These are phyloP conservation scores for Epinotia brunnichana DNA, from an alignment of 2,888 invertebrate species.

Conservation along the genomic window DNA sequence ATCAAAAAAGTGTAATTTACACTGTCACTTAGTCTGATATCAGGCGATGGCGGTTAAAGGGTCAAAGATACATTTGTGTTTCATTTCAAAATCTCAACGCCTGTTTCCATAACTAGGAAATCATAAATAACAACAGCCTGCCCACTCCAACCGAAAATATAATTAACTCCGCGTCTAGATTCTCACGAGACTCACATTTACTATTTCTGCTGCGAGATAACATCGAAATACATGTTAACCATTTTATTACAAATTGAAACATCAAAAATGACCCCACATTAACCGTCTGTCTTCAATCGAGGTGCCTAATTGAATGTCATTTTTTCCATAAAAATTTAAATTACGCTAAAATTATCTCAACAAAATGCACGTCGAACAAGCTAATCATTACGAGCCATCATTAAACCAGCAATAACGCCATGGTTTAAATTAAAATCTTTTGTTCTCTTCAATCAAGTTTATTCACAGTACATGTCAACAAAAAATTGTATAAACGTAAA, in stretches of 20 bases:
- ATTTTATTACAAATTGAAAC: constrained; percentile 40
- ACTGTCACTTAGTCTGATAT: no score
- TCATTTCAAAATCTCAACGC: constrained; percentile 5
- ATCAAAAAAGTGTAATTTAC: no score
- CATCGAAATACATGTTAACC: constrained; percentile 31
- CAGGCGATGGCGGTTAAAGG: no score
- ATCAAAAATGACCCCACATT: constrained; percentile 12
- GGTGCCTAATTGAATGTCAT: constrained; percentile 22
- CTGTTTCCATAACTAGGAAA: constrained; percentile 44
- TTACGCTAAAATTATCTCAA: constrained; percentile 11
- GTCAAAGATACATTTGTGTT: no score
- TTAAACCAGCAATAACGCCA: constrained; percentile 27
- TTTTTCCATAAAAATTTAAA: constrained; percentile 21
- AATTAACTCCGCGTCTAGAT: constrained; percentile 40
- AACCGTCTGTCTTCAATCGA: constrained; percentile 19
- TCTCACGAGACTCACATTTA: constrained; percentile 42
- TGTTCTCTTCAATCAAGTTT: constrained; percentile 41
- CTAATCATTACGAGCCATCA: constrained; percentile 9
- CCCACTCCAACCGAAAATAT: constrained; percentile 42
- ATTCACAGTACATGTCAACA: constrained; percentile 55
- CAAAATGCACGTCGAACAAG: constrained; percentile 5
- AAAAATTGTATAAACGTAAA: constrained; percentile 60
- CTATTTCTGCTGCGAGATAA: constrained; percentile 36
- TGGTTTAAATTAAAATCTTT: constrained; percentile 34
- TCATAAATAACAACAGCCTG: constrained; percentile 44